These are phyloP conservation scores for Elaphurus davidianus DNA, from an alignment of 2,113 vertebrate genomes.

Conservation along the genomic window DNA sequence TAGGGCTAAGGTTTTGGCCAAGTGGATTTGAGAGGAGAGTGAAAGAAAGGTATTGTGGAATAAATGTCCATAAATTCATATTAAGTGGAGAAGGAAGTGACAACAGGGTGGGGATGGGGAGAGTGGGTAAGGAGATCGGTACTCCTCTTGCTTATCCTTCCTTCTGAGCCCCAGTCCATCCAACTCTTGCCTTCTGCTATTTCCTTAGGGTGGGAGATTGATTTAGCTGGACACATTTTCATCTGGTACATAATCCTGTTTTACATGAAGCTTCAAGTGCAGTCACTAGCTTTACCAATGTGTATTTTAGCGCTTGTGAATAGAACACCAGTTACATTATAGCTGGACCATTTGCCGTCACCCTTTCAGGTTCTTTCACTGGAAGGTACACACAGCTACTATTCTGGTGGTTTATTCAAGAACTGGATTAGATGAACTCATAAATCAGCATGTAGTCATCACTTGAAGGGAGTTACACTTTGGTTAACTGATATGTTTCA, in stretches of 20 bases:
- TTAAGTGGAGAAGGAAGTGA: background rate
- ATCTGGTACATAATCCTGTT: background rate
- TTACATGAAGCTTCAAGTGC: background rate
- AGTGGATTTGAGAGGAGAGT: background rate
- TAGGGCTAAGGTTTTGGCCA: background rate
- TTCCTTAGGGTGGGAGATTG: background rate
- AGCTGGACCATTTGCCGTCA: background rate
- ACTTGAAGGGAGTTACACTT: background rate
- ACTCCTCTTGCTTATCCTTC: background rate
- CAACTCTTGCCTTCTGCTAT: background rate
- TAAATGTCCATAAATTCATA: background rate
- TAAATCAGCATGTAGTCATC: background rate
- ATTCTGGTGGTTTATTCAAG: constrained; percentile 3
- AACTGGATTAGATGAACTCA: background rate
- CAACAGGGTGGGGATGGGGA: background rate
- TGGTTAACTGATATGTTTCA: background rate
- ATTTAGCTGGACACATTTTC: background rate
- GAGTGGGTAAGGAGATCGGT: background rate
- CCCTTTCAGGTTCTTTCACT: background rate
- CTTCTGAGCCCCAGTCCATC: background rate
- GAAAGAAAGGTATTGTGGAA: background rate
- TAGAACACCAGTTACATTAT: background rate
- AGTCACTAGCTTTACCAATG: background rate
- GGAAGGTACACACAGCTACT: background rate
- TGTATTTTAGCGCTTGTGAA: background rate